Evolutionary conservation across 2,113 vertebrate species (phyloP), one percentile per base, ranked within the genome.

Genomic region (Cyanistes caeruleus): DNA sequence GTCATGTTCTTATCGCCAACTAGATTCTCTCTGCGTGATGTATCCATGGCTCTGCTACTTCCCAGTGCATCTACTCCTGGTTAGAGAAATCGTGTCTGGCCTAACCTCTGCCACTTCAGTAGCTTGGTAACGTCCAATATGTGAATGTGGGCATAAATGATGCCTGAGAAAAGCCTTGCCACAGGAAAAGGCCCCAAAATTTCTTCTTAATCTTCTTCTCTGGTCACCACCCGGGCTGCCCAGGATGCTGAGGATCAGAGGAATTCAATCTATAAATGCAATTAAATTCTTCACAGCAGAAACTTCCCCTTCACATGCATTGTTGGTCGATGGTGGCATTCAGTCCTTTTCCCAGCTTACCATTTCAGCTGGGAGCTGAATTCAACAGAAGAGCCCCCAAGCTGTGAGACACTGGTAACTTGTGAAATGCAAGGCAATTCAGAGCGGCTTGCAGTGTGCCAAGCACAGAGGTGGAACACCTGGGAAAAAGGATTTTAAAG

Each of bases 221-320:
- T 75, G 11, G 15, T 91, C 11, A 22, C 33, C 60, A 28, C 44
- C 33, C 39, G 46, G 73, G 44, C 21, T 60, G 22, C 59, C 70
- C 37, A 62, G 74, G 41, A 75, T 64, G 35, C 33, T 22, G 31
- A 59, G 18, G 39, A 48, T 64, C 35, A 72, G 65, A 85, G 15
- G 24, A 72, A 79, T 60, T 79, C 4, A 21, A 28, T 44, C 31
- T 79, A 17, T 41, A 60, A 62, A 68, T 41, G 22, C 49, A 73
- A 13, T 44, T 44, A 31, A 72, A 67, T 69, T 76, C 35, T 96
- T 85, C 20, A 56, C 27, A 82, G 33, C 19, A 44, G 15, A 91
- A 84, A 64, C 12, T 60, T 91, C 56, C 24, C 24, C 12, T 72
- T 81, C 35, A 41, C 1, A 0, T 0, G 0, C 8, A 4, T 48